A percentile compares a stretch with the other conserved stretches of the same genome.
Evolutionary conservation across 1,140 invertebrate genomes (phyloP).

Genomic region (Drosophila novamexicana): DNA sequence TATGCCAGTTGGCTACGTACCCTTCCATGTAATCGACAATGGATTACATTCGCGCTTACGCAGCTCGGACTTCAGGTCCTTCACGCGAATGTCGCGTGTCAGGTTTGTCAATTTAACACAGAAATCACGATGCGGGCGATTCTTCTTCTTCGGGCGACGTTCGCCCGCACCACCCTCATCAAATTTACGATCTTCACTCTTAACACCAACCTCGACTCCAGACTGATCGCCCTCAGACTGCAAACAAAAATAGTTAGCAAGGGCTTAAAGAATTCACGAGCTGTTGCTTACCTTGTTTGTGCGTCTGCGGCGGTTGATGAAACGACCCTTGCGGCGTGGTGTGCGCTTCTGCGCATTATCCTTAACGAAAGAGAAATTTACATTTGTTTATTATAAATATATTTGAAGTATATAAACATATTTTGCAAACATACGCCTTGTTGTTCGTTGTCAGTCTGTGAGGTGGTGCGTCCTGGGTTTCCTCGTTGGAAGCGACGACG

Average conservation of each 20-base stretch:
- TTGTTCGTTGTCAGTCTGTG: slow-evolving; percentile 82
- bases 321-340: slow-evolving; percentile 73
- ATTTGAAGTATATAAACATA: background rate
- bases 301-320: slow-evolving; percentile 73
- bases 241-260: slow-evolving; percentile 1
- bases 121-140: slow-evolving; percentile 84
- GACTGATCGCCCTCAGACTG: slow-evolving; percentile 83
- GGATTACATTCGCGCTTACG: slow-evolving; percentile 87
- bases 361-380: slow-evolving; percentile 24
- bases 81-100: slow-evolving; percentile 86
- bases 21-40: slow-evolving; percentile 87
- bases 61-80: slow-evolving; percentile 87
- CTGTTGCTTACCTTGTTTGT: slow-evolving; percentile 68
- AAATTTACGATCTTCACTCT: slow-evolving; percentile 77
- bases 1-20: slow-evolving; percentile 30
- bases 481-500: slow-evolving; percentile 77
- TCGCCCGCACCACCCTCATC: slow-evolving; percentile 63
- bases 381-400: background rate
- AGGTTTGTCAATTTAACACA: slow-evolving; percentile 87
- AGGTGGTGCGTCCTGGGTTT: slow-evolving; percentile 80
- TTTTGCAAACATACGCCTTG: slow-evolving; percentile 56
- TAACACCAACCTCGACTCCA: slow-evolving; percentile 73
- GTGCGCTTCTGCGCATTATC: slow-evolving; percentile 73
- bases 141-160: slow-evolving; percentile 66
- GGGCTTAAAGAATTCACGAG: too few species aligned